phyloP scores from a whole-genome alignment of 2,113 vertebrate species.

The Camarhynchus parvulus region DNA sequence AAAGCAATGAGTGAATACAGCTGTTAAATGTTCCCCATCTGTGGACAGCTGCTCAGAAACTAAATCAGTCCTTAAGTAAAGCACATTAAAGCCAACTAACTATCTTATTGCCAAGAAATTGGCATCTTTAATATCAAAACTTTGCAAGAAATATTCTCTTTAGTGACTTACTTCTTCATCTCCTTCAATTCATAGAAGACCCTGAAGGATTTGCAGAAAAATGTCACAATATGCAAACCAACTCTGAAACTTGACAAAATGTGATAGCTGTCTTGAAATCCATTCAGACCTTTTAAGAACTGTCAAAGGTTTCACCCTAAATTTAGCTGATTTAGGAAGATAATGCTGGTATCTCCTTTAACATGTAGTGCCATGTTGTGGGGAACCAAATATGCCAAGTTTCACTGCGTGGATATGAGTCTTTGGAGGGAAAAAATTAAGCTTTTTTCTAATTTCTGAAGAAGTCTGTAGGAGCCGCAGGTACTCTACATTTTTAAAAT shows the following conservation, averaged over 20 bases:
- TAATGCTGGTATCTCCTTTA: neutral
- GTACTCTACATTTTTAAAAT: neutral
- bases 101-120: neutral
- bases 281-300: neutral
- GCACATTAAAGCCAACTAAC: neutral
- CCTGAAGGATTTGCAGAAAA: neutral
- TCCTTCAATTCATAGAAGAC: neutral
- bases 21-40: neutral
- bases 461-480: neutral
- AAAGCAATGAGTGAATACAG: neutral
- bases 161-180: neutral
- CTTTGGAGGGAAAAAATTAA: neutral
- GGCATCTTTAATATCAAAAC: neutral
- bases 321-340: neutral
- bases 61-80: neutral
- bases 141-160: neutral
- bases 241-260: neutral
- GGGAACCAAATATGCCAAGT: neutral
- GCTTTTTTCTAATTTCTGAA: neutral
- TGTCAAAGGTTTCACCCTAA: neutral
- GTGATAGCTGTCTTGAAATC: neutral
- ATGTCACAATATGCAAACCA: neutral
- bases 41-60: neutral
- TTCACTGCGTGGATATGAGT: neutral
- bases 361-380: neutral